phyloP scores from a whole-genome alignment of 2,113 vertebrate species.

The Candoia aspera region DNA sequence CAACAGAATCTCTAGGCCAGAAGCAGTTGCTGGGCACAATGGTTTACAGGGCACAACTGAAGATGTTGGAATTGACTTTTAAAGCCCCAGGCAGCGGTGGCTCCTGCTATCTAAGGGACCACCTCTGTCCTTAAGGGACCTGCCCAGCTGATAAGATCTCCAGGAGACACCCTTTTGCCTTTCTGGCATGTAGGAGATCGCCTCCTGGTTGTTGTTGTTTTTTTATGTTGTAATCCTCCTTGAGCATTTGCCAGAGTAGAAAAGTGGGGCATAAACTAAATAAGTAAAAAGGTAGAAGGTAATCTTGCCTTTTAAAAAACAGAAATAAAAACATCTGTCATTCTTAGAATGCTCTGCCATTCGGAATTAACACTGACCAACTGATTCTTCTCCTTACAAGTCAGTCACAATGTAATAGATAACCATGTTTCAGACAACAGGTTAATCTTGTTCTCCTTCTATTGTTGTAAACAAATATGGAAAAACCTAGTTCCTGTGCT shows the following conservation, averaged over 20 bases:
- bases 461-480: too few species aligned
- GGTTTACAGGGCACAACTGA: background rate
- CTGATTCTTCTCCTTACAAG: background rate
- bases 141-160: background rate
- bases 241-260: background rate
- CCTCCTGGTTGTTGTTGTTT: background rate
- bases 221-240: background rate
- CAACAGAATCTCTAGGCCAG: background rate
- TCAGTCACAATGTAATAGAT: background rate
- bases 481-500: too few species aligned
- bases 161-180: background rate
- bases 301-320: background rate
- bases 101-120: background rate
- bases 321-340: background rate
- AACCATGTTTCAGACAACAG: too few species aligned
- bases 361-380: background rate
- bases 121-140: background rate
- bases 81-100: background rate
- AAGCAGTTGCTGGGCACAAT: background rate
- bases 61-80: background rate
- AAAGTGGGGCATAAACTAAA: background rate
- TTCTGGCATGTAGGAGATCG: background rate
- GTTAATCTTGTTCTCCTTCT: too few species aligned
- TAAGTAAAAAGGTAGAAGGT: background rate
- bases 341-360: background rate